Base-by-base conservation (phyloP, 2,888 invertebrate genomes). In the Sussaba pulchella region DNA sequence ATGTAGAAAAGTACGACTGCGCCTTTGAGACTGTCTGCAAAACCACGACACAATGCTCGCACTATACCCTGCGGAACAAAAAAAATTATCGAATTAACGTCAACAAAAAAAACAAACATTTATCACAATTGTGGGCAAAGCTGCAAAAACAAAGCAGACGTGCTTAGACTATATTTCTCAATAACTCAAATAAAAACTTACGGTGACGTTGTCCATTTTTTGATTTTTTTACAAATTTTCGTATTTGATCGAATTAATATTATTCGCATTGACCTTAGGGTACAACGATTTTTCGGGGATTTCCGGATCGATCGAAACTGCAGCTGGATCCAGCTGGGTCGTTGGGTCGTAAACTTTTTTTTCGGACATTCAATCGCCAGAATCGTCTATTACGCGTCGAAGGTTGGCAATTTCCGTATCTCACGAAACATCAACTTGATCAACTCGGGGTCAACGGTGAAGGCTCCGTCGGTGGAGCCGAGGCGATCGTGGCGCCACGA, bases 11-110 rank as follows among this genome's bases (percentile, higher is more conserved):
- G 94, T 73, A 96, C 95, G 17, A 95, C 93, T 87, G 96, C 95
- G 83, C 97, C 97, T 88, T 95, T 95, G 83, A 97, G 94, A 91
- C 97, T 97, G 92, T 97, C 97, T 89, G 95, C 94, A 82, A 96
- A 93, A 5, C 97, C 97, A 91, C 95, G 94, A 86, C 95, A 93
- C 86, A 96, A 92, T 75, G 96, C 95, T 88, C 94, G 92, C 78
- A 94, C 91, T 90, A 95, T 94, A 90, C 94, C 94, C 96, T 96
- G 92, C 86, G 6, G 31, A 94, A 10, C 8, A 21, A n/a, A 12
- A 59, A 45, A 19, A 54, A 57, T 63, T 1, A 14, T 9, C 43
- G 36, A 63, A 24, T 36, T 26, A 3, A 17, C n/a, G 12, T 9
- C 21, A n/a, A n/a, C n/a, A 4, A 66, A 0, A 14, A 8, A 21